Evolutionary conservation across 2,888 invertebrate genomes (phyloP).

Genomic region (Tetragonisca angustula): DNA sequence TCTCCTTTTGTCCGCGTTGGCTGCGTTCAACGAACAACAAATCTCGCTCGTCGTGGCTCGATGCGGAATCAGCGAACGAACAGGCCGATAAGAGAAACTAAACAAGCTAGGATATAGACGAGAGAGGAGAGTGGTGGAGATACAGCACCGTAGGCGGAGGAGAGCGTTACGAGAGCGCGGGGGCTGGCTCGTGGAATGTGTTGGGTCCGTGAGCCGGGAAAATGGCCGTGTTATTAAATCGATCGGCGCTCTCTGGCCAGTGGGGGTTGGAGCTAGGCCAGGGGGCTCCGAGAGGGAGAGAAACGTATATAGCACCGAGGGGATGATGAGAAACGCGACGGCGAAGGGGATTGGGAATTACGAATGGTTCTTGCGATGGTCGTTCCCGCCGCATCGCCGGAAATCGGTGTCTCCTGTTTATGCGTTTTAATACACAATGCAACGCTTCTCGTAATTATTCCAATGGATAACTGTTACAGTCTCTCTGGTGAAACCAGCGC

Average conservation of each 20-base stretch:
- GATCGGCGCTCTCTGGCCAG: slow-evolving; percentile 78
- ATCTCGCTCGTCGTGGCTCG: slow-evolving; percentile 22
- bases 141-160: slow-evolving; percentile 34
- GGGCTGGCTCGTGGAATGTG: slow-evolving; percentile 65
- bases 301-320: slow-evolving; percentile 33
- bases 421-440: slow-evolving; percentile 27
- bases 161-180: slow-evolving; percentile 36
- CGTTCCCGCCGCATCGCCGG: slow-evolving; percentile 29
- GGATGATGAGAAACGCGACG: slow-evolving; percentile 66
- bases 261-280: slow-evolving; percentile 73
- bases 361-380: slow-evolving; percentile 61
- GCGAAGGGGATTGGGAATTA: slow-evolving; percentile 66
- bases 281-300: slow-evolving; percentile 65
- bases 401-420: slow-evolving; percentile 43
- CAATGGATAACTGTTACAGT: not conserved
- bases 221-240: slow-evolving; percentile 83
- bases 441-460: slow-evolving; percentile 3
- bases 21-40: slow-evolving; percentile 23
- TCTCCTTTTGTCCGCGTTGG: not conserved
- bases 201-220: slow-evolving; percentile 76
- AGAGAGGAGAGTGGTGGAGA: slow-evolving; percentile 35
- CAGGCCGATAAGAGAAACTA: slow-evolving; percentile 53
- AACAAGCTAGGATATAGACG: slow-evolving; percentile 51
- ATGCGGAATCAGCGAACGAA: slow-evolving; percentile 36
- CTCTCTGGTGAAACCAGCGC: not conserved